Evolutionary conservation across 2,888 invertebrate species (phyloP).

Genomic region (Parnassius apollo): DNA sequence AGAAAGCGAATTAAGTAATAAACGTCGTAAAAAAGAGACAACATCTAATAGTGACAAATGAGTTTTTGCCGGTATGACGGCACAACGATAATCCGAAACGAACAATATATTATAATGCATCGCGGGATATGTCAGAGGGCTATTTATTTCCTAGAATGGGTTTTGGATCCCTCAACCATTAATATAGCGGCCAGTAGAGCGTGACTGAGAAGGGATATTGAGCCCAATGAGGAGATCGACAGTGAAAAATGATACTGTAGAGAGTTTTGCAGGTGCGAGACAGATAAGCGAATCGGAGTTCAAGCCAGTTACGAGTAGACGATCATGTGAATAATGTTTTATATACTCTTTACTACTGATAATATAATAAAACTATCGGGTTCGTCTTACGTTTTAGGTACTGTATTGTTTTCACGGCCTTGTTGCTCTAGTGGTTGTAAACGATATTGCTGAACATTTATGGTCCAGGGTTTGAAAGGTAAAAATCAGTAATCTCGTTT

Average conservation of each 20-base stretch:
- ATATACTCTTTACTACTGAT: not conserved
- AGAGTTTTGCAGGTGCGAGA: constrained; percentile 47
- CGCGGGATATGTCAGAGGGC: constrained; percentile 65
- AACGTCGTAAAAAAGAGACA: no score
- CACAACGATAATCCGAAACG: constrained; percentile 47
- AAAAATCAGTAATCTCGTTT: no score
- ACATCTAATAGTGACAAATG: not conserved
- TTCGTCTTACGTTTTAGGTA: no score
- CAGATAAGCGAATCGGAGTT: constrained; percentile 16
- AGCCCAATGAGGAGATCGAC: constrained; percentile 59
- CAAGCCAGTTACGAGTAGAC: not conserved
- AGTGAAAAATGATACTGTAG: constrained; percentile 65
- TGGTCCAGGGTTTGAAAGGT: no score
- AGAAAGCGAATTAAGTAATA: no score
- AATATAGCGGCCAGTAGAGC: constrained; percentile 70
- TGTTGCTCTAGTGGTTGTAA: no score
- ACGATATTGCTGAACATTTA: no score
- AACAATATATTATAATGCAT: constrained; percentile 74
- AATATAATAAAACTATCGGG: constrained; percentile 3
- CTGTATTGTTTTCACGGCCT: no score
- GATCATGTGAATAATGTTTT: not conserved
- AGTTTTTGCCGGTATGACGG: constrained; percentile 42
- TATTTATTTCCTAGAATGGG: constrained; percentile 69
- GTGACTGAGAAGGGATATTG: constrained; percentile 57
- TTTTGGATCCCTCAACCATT: constrained; percentile 60